These are phyloP conservation scores for Mesembrinibis cayennensis DNA, from an alignment of 2,113 vertebrate species.

Conservation along the genomic window DNA sequence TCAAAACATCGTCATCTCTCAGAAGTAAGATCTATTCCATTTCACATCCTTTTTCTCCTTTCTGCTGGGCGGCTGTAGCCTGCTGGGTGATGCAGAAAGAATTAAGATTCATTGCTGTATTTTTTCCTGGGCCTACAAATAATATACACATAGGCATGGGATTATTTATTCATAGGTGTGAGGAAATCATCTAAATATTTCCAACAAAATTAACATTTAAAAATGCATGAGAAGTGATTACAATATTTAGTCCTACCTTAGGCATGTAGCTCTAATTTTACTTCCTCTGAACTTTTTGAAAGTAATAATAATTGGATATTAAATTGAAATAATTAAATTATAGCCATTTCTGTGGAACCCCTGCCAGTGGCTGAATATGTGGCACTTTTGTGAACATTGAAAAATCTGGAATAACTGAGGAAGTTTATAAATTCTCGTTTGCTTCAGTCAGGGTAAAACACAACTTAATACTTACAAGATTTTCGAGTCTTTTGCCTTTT, in stretches of 20 bases:
- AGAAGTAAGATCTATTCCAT: not conserved
- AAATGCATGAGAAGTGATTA: slow-evolving; percentile 72
- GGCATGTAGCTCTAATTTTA: not conserved
- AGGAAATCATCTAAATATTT: slow-evolving; percentile 69
- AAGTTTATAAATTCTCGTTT: not conserved
- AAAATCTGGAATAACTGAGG: not conserved
- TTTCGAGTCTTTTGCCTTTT: not conserved
- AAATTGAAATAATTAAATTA: not conserved
- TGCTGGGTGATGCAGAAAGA: not conserved
- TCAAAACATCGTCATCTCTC: not conserved
- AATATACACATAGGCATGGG: not conserved
- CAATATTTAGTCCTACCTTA: slow-evolving; percentile 60
- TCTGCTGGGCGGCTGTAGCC: not conserved
- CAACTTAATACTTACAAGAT: not conserved
- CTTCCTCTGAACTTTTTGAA: not conserved
- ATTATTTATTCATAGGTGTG: slow-evolving; percentile 72
- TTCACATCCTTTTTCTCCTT: not conserved
- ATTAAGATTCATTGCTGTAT: slow-evolving; percentile 52
- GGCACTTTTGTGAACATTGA: not conserved
- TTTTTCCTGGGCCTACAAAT: slow-evolving; percentile 38
- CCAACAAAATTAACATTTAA: slow-evolving; percentile 73
- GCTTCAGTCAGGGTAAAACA: not conserved
- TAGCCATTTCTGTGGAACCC: not conserved
- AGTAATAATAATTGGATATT: not conserved
- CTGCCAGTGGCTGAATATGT: not conserved